Evolutionary conservation across 1,140 invertebrate genomes (phyloP).

Genomic region (Phymastichus coffea): DNA sequence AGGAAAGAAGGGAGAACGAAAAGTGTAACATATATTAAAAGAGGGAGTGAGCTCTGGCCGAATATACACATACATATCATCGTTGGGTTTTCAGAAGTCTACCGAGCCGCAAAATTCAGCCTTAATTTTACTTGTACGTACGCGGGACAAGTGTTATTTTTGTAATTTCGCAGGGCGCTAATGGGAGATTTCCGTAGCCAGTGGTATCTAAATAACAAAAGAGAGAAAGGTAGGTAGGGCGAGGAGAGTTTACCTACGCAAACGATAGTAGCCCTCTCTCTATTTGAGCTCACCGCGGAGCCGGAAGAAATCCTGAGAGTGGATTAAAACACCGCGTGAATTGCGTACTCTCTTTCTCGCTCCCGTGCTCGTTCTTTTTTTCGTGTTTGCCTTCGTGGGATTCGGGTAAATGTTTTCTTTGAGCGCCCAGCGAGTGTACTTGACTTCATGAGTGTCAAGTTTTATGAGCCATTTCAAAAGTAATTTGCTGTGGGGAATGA

Average conservation of each 20-base stretch:
- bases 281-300: not conserved
- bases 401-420: too few species aligned
- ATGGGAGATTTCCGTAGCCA: slow-evolving; percentile 31
- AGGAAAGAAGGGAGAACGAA: too few species aligned
- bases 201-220: slow-evolving; percentile 19
- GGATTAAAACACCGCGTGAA: slow-evolving; percentile 22
- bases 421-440: too few species aligned
- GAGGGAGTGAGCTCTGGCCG: slow-evolving; percentile 32
- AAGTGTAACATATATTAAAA: slow-evolving; percentile 15
- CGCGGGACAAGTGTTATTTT: slow-evolving; percentile 48
- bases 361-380: not conserved
- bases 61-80: slow-evolving; percentile 49
- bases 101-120: slow-evolving; percentile 33
- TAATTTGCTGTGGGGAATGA: too few species aligned
- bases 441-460: too few species aligned
- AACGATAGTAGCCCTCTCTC: not conserved
- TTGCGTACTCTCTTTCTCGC: too few species aligned
- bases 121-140: slow-evolving; percentile 51
- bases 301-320: slow-evolving; percentile 16
- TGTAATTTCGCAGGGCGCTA: slow-evolving; percentile 44
- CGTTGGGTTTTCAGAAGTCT: slow-evolving; percentile 19
- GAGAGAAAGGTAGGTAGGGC: not conserved
- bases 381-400: not conserved
- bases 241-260: slow-evolving; percentile 10
- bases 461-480: too few species aligned